A percentile compares a stretch with the other conserved stretches of the same genome.
Evolutionary conservation across 2,113 vertebrate species (phyloP).

Genomic region (Pseudorasbora parva): DNA sequence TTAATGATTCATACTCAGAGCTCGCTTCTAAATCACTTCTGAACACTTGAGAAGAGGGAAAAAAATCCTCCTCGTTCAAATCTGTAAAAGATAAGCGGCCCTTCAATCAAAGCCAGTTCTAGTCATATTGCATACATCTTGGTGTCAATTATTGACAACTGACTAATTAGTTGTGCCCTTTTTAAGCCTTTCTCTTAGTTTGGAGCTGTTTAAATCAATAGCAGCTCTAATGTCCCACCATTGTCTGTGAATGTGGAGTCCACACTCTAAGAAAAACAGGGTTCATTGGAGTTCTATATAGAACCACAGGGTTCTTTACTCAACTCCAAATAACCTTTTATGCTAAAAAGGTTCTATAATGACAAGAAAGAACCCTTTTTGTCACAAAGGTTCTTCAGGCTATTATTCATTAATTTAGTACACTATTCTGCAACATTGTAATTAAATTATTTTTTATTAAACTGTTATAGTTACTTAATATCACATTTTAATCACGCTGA

Average conservation of each 20-base stretch:
- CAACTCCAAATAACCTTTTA: no score
- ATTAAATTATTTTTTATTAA: no score
- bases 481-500: no score
- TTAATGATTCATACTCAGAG: conserved; percentile 49
- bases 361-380: no score
- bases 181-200: conserved; percentile 61
- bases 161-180: conserved; percentile 63
- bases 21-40: conserved; percentile 32
- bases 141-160: conserved; percentile 65
- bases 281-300: no score
- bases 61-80: conserved; percentile 20
- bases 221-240: conserved; percentile 48
- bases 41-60: background rate
- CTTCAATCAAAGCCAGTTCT: conserved; percentile 47
- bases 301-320: no score
- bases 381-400: no score
- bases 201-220: conserved; percentile 64
- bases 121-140: conserved; percentile 58
- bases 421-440: no score
- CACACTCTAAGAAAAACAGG: no score
- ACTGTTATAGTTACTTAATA: no score
- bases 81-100: conserved; percentile 38
- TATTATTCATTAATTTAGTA: no score
- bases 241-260: conserved; percentile 50
- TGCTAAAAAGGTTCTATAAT: no score